Evolutionary conservation across 2,888 invertebrate genomes (phyloP), one percentile per base, ranked within the genome.

Genomic region (Neelides folsomi): DNA sequence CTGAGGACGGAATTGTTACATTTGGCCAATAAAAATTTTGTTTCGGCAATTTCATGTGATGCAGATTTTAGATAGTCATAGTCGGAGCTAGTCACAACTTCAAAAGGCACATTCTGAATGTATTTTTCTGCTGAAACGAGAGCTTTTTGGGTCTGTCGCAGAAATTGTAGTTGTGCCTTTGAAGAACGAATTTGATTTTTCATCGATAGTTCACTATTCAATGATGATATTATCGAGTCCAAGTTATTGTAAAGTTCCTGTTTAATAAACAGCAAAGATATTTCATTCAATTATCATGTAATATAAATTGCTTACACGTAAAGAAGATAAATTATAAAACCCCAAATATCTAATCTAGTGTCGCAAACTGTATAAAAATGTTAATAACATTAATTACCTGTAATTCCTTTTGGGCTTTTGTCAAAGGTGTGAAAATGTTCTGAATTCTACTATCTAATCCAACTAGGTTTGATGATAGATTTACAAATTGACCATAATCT

Each of bases 401-500:
- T 47, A 93, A 81, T 77, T 93, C 89, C 66, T 83, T 82, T 66
- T 82, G 80, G 50, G 93, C 75, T 62, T 86, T 82, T 47, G 80
- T 81, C 52, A 94, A 73, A 41, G 93, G 92, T 49, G 77, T 73
- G 66, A 84, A 81, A 56, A 94, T 78, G 66, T 82, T 82, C 52
- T 79, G 77, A 59, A 94, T 89, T 27, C 84, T 82, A 67, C 86
- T 85, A 72, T 90, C 90, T 60, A 94, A 76, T 7, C 92, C 92
- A 58, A 92, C 92, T 62, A 97, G 76, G 70, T 93, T 93, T 43
- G 90, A 90, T 5, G 95, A 94, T 43, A 98, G 75, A 73, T 92
- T 93, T 6, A 97, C 93, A 73, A 97, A 97, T 70, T 95, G 93
- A 2, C 90, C 92, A 68, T 97, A 98, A 69, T 98, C 95, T 68